Base-by-base conservation (phyloP, 2,797 vertebrate genomes). In the Fratercula arctica region DNA sequence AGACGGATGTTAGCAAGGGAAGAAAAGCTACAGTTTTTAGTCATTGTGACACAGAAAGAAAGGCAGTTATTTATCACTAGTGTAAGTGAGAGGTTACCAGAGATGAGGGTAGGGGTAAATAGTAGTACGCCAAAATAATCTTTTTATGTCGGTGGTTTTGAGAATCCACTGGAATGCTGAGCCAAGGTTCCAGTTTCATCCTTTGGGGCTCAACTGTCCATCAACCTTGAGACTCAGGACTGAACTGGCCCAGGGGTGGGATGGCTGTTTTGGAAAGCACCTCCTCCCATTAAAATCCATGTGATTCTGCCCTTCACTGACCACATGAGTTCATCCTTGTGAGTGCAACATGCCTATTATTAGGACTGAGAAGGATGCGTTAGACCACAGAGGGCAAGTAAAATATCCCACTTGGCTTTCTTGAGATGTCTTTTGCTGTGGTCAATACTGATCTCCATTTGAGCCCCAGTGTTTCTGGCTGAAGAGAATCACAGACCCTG, bases 271-370 rank as follows among this genome's bases (percentile, higher is more conserved):
- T 28, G 74, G 48, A 18, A 73, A 90, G 5, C 8, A 28, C 13
- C 2, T 54, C 46, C 11, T 89, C 5, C 10, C 10, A 10, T 16
- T 46, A n/a, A 16, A 1, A 88, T 14, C 25, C 1, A 1, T 3
- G 16, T 0, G 1, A 56, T 48, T 75, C n/a, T 84, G 31, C n/a
- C 17, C 57, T 90, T 43, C 73, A 17, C 7, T 53, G 68, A 24
- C 29, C 9, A 17, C 24, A 6, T 1, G 19, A 84, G 18, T 53
- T 64, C 66, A 50, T n/a, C 48, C 53, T 39, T 1, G 0, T 74
- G 80, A 43, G 21, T 14, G 19, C 25, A 72, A 11, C 14, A 37
- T 3, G 4, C 19, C 18, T 68, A 5, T 29, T 26, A 37, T 13
- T 25, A 59, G 39, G 31, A 35, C 13, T 28, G 13, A 35, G 26